Evolutionary conservation across 2,113 vertebrate genomes (phyloP).

Genomic region (Atherinomorus stipes): DNA sequence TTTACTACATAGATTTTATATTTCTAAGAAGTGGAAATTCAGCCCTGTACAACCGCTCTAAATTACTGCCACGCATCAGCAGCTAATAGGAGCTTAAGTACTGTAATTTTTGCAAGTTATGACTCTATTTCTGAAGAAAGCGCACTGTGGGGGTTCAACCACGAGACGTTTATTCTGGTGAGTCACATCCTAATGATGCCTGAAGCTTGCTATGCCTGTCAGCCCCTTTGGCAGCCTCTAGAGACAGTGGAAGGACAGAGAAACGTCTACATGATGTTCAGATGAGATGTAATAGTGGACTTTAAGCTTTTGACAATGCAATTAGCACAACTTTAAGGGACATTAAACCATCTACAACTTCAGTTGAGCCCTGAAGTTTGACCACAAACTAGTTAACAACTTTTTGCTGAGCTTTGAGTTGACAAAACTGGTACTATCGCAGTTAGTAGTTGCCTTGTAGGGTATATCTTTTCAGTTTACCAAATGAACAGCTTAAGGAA

Average conservation of each 20-base stretch:
- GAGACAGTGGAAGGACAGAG: conserved; percentile 41
- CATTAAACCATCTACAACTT: conserved; percentile 47
- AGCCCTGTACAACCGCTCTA: conserved; percentile 15
- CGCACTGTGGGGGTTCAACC: conserved; percentile 28
- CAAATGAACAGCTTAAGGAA: not conserved
- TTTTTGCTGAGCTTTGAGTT: not conserved
- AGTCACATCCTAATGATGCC: conserved; percentile 66
- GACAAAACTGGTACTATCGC: not conserved
- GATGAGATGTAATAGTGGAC: conserved; percentile 48
- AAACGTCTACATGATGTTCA: conserved; percentile 57
- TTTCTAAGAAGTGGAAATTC: conserved; percentile 16
- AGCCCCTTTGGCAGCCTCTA: conserved; percentile 42
- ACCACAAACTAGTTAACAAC: conserved; percentile 15
- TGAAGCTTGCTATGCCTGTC: conserved; percentile 51
- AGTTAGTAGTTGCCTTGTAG: not conserved
- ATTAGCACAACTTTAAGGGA: conserved; percentile 43
- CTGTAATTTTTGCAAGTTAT: conserved; percentile 57
- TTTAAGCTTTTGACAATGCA: conserved; percentile 45
- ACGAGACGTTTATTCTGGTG: conserved; percentile 44
- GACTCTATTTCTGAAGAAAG: conserved; percentile 41
- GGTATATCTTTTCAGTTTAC: not conserved
- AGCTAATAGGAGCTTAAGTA: conserved; percentile 29
- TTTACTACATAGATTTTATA: conserved; percentile 11
- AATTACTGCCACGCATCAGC: conserved; percentile 35
- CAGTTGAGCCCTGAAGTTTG: conserved; percentile 4